Percentiles rank a stretch among this genome's conserved stretches.
Conservation (phyloP, 2,113 vertebrate species). For the Ciconia boyciana region DNA sequence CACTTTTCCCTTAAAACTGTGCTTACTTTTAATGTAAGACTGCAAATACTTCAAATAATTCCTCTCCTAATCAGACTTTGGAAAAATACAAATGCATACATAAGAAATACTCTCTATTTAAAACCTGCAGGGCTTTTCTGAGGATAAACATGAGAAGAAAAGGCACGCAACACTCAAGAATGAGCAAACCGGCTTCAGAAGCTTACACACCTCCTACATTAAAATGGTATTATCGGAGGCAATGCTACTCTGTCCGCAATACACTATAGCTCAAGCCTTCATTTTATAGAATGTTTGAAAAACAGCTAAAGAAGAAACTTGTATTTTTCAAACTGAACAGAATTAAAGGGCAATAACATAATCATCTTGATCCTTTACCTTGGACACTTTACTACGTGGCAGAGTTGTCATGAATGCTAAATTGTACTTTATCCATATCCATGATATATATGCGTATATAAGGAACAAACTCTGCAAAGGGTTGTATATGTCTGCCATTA, state of each 20-base stretch:
- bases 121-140: neutral
- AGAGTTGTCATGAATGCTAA: neutral
- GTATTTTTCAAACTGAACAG: neutral
- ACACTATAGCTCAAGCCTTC: neutral
- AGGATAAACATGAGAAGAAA: neutral
- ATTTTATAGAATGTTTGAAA: neutral
- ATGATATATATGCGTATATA: rapidly evolving
- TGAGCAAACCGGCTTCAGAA: neutral
- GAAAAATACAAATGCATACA: neutral
- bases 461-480: neutral
- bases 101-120: neutral
- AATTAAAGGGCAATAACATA: neutral
- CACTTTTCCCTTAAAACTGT: rapidly evolving
- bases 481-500: neutral
- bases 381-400: neutral
- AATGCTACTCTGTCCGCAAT: neutral
- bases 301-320: neutral
- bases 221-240: rapidly evolving
- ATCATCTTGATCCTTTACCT: neutral
- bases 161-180: neutral
- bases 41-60: neutral
- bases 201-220: neutral
- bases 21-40: neutral
- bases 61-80: neutral
- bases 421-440: neutral